Base-by-base conservation (phyloP, 2,113 vertebrate genomes). In the Cavia porcellus region DNA sequence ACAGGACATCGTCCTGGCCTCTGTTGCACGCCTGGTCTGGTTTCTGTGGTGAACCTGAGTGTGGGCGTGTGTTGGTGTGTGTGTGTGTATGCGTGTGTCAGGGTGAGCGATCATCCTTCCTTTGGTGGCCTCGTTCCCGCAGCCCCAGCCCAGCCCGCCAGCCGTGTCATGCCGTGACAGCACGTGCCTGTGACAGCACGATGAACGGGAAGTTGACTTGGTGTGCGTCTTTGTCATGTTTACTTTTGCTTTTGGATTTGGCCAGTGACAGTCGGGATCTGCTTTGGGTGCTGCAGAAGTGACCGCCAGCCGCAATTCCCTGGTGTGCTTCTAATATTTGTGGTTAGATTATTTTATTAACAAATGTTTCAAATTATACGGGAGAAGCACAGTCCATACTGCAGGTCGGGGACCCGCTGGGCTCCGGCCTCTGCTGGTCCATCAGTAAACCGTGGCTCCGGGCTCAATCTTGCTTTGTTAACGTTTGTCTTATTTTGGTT, bases 321-420 rank as follows among this genome's bases (percentile, higher is more conserved):
- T 68, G 0, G 66, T 42, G 75, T 30, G 25, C 42, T 85, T 32
- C 93, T 22, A 4, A 68, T 90, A 15, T 92, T 98, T 96, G 70
- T 68, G 15, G 28, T 55, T 97, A 95, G 95, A 55, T 97, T 97
- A 80, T 96, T 25, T 42, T 84, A 87, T 94, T 98, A 96, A 83
- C 87, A 98, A 92, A 95, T 61, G 82, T 38, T 97, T 97, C n/a
- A 72, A 5, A 88, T 97, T 94, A 83, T 93, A 90, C 92, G 88
- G 95, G 92, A 57, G 84, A 92, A 97, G 59, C 47, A 68, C 10
- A 7, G 59, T 52, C 22, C 19, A 9, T 97, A 86, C 86, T 89
- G 92, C 52, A 4, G 9, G 64, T 59, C 35, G 1, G 97, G 92
- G 96, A 89, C 59, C 92, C 47, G 61, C 87, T 96, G 74, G 24